Evolutionary conservation across 2,113 vertebrate species (phyloP).

Genomic region (Mastomys coucha): DNA sequence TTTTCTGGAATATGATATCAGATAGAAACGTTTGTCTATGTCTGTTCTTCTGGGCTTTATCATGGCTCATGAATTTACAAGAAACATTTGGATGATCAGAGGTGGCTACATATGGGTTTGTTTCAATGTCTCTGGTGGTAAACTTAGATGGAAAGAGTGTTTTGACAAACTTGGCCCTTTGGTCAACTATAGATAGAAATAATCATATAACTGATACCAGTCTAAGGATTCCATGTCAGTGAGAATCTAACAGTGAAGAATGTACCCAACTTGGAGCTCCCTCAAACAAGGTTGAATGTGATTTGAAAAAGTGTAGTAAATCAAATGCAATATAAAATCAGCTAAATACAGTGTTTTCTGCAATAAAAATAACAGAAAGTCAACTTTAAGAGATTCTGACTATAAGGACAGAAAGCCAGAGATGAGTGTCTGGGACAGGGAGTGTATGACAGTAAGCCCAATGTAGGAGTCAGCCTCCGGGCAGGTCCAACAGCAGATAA

Average conservation of each 20-base stretch:
- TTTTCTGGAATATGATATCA: background rate
- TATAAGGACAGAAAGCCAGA: background rate
- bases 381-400: background rate
- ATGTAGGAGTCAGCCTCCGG: background rate
- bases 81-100: background rate
- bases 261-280: background rate
- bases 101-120: background rate
- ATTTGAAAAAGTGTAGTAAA: conserved; percentile 6
- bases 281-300: background rate
- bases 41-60: background rate
- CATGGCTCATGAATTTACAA: background rate
- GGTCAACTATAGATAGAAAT: background rate
- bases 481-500: background rate
- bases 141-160: background rate
- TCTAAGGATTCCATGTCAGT: background rate
- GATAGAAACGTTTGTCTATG: background rate
- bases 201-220: background rate
- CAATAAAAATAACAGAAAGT: background rate
- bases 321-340: background rate
- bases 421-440: fast-evolving
- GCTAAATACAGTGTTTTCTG: background rate
- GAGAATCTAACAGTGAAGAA: background rate
- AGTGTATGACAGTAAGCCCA: fast-evolving
- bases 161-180: background rate
- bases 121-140: background rate